phyloP scores from a whole-genome alignment of 2,113 vertebrate genomes.

The Barbus barbus region DNA sequence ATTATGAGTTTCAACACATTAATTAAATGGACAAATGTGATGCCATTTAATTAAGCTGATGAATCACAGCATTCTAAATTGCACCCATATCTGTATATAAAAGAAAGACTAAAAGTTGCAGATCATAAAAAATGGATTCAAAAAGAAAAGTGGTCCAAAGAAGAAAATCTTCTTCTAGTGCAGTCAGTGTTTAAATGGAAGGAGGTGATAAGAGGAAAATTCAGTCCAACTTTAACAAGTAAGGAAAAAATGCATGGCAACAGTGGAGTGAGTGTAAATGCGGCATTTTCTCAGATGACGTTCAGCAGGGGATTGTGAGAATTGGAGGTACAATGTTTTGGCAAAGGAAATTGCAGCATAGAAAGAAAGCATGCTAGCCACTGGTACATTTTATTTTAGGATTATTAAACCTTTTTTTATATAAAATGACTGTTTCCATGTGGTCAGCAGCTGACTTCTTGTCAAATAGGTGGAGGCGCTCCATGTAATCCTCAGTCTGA shows the following conservation, averaged over 20 bases:
- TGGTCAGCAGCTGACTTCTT: neutral
- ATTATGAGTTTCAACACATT: no score
- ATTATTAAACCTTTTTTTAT: neutral
- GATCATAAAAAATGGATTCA: neutral
- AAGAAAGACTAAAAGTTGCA: neutral
- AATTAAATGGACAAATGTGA: no score
- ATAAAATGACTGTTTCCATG: neutral
- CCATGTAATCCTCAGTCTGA: neutral
- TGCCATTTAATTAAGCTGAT: neutral
- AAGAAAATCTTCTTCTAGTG: neutral
- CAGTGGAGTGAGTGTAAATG: no score
- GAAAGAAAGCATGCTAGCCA: neutral
- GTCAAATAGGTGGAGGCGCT: neutral
- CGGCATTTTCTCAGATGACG: no score
- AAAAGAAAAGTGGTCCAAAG: slow-evolving; percentile 6
- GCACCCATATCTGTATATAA: neutral
- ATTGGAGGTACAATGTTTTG: neutral
- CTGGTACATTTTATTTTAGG: neutral
- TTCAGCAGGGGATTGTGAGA: neutral
- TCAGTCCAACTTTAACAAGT: no score
- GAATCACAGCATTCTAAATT: neutral
- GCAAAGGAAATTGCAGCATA: neutral
- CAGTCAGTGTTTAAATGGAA: neutral
- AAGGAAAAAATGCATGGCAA: no score
- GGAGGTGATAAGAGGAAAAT: no score